phyloP scores from a whole-genome alignment of 2,888 invertebrate genomes.

The Serripes groenlandicus region DNA sequence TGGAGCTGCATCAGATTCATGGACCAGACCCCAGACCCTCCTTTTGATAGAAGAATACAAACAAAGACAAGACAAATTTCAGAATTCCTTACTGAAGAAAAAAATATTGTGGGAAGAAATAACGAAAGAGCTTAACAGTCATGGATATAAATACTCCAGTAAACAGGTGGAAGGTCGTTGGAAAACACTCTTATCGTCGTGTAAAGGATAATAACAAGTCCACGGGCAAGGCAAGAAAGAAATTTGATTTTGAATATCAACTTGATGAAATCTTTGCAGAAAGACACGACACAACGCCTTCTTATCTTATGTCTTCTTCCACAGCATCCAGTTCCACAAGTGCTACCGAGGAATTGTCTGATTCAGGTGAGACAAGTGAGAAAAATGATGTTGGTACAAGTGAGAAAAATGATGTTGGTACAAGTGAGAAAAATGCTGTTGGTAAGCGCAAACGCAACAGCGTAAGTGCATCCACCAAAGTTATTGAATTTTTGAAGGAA shows the following conservation, averaged over 20 bases:
- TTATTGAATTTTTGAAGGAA: background rate
- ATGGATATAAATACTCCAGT: background rate
- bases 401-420: background rate
- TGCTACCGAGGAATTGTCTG: background rate
- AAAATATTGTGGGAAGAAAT: background rate
- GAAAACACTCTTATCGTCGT: background rate
- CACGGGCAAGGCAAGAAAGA: background rate
- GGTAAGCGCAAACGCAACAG: background rate
- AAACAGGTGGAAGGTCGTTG: background rate
- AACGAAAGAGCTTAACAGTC: background rate
- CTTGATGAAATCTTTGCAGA: background rate
- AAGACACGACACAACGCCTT: background rate
- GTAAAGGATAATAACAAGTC: background rate
- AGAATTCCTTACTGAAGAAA: background rate
- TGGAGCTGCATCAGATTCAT: background rate
- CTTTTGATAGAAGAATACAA: background rate
- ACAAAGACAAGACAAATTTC: background rate
- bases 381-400: background rate
- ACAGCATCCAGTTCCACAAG: background rate
- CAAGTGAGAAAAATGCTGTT: background rate
- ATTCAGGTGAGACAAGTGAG: background rate
- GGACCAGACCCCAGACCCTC: background rate
- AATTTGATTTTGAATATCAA: background rate
- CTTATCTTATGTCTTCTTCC: background rate
- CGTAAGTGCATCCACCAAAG: background rate